Base-by-base conservation (phyloP, 2,113 vertebrate species). In the Glaucidium brasilianum region DNA sequence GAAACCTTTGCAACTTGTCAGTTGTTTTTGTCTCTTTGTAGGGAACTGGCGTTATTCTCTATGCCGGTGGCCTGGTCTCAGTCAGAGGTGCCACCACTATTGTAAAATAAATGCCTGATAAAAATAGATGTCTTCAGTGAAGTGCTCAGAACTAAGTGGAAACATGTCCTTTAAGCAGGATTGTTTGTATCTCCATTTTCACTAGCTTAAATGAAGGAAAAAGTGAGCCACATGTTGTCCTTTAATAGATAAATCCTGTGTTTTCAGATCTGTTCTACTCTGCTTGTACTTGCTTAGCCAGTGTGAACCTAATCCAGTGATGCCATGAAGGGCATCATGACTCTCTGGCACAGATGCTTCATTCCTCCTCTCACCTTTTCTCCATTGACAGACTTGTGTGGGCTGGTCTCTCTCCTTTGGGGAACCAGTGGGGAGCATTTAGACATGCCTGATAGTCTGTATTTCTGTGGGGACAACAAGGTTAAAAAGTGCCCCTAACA, bases 271-370 rank as follows among this genome's bases (percentile, higher is more conserved):
- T 47, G 32, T 77, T 85, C n/a, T 62, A 16, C 6, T 5, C 30
- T 91, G 35, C 35, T 84, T 10, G 15, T 30, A 22, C 6, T 62
- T 0, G 0, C n/a, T 49, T 0, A 0, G 30, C 26, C 35, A 9
- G 1, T 71, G 52, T 82, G 60, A 89, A 64, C 19, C 34, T 67
- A 52, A 71, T 64, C 25, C 34, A 29, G 64, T 16, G 56, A 56
- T n/a, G 7, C 47, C 41, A 29, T 67, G 56, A 92, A 66, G 39
- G 88, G 50, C 2, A 0, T 30, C 60, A 60, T 58, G 43, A 68
- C 11, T 71, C 66, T 53, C 74, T 56, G 43, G 78, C 53, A 49
- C 6, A 13, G 19, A 12, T 34, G 35, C 43, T 32, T 72, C 35
- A 17, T 83, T 88, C 78, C 67, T 88, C 20, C 45, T 83, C 72